A percentile compares a stretch with the other conserved stretches of the same genome.
These are phyloP conservation scores for Ailuropoda melanoleuca DNA, from an alignment of 2,113 vertebrate genomes.

Conservation along the genomic window DNA sequence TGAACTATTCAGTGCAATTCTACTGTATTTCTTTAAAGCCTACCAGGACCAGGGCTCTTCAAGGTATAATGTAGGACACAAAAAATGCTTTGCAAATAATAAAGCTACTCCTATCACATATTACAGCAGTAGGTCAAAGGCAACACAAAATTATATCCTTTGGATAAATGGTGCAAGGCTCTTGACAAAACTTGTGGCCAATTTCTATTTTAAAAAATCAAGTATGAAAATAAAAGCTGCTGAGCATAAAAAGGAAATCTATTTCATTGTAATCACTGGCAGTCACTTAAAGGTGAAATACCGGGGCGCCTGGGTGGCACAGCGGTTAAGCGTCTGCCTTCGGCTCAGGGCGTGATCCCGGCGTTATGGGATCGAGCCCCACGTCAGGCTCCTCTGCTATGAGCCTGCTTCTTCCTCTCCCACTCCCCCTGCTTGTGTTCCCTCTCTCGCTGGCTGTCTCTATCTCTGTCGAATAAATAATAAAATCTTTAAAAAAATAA, in stretches of 20 bases:
- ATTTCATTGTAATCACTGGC: background rate
- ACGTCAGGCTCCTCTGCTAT: no score
- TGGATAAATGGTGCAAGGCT: background rate
- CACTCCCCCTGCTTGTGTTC: no score
- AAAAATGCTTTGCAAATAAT: slow-evolving; percentile 16
- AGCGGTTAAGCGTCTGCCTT: no score
- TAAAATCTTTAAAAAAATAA: no score
- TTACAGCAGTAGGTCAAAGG: background rate
- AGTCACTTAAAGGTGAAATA: background rate
- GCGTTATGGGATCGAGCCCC: no score
- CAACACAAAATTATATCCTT: background rate
- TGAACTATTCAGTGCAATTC: background rate
- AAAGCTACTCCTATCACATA: background rate
- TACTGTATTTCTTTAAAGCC: background rate
- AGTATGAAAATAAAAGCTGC: background rate
- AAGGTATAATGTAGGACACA: background rate
- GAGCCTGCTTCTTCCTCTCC: no score
- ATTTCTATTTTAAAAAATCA: slow-evolving; percentile 7
- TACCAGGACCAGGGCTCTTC: background rate
- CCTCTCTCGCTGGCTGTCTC: no score
- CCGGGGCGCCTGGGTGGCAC: no score
- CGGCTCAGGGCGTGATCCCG: no score
- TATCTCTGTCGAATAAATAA: no score
- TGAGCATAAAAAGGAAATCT: background rate
- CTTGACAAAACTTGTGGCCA: background rate